Conservation (phyloP, 2,888 invertebrate genomes). For the Lysandra bellargus region DNA sequence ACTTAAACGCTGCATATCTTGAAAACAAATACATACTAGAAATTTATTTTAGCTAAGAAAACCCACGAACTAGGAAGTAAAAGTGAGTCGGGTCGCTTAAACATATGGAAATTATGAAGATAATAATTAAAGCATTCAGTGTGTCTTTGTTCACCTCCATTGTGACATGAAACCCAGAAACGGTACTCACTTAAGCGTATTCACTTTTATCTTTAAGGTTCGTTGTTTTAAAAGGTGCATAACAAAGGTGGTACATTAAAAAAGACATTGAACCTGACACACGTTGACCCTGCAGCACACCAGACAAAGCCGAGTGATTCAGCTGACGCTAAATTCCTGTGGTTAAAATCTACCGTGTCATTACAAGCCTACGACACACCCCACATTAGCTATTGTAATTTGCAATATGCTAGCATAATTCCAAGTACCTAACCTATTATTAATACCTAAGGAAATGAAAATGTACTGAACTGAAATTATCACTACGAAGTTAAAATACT, state of each 20-base stretch:
- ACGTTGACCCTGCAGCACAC: slow-evolving; percentile 62
- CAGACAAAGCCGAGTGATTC: slow-evolving; percentile 52
- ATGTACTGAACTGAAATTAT: too few species aligned
- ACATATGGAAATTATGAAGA: not conserved
- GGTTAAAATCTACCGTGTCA: slow-evolving; percentile 8
- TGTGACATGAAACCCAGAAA: slow-evolving; percentile 26
- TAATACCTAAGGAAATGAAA: not conserved
- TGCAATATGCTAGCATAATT: not conserved
- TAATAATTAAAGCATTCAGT: slow-evolving; percentile 17
- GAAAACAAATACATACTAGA: not conserved
- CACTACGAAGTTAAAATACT: not conserved
- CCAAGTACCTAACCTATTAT: not conserved
- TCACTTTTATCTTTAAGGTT: slow-evolving; percentile 61
- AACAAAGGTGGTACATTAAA: slow-evolving; percentile 58
- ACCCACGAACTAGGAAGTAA: not conserved
- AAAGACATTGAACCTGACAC: slow-evolving; percentile 67
- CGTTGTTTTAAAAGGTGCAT: slow-evolving; percentile 64
- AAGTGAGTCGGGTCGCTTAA: not conserved
- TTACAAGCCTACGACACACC: slow-evolving; percentile 17
- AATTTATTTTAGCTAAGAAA: not conserved
- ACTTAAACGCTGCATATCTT: slow-evolving; percentile 2
- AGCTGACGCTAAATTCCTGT: slow-evolving; percentile 29
- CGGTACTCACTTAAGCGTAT: slow-evolving; percentile 54
- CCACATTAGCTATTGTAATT: slow-evolving; percentile 1
- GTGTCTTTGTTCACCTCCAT: slow-evolving; percentile 11